Evolutionary conservation across 2,113 vertebrate species (phyloP), one percentile per base, ranked within the genome.

Genomic region (Galbula dea): DNA sequence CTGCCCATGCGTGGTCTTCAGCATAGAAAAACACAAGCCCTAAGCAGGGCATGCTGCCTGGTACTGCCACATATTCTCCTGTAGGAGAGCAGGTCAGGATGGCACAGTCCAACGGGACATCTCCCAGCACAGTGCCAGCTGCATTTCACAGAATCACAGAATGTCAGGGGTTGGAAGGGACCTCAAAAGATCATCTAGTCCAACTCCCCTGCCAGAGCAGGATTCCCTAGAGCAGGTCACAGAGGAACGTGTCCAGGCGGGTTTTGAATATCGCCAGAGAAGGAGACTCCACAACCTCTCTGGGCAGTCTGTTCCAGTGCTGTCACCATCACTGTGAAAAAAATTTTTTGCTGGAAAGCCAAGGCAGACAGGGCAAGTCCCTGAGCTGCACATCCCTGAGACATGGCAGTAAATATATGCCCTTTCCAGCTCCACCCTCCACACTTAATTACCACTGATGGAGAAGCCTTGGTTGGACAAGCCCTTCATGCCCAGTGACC

Each of bases 371-470:
- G 11, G 4, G 15, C 63, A 73, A 55, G 43, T 15, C 45, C 17
- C 39, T 8, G 24, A 59, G 41, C n/a, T 68, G 62, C 58, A 57
- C 15, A 36, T 13, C 30, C 30, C 41, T 21, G 27, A 9, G 32
- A 29, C 22, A 8, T 0, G 4, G 41, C 37, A 89, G 26, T 39
- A 16, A 2, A 30, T 10, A 75, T 0, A 0, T 17, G 30, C 8
- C 15, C 27, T 30, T 78, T 59, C 26, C 48, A 54, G 55, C 48
- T 72, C 74, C 78, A 71, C 55, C 26, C 74, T 72, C 62, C 58
- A 30, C 23, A 34, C 36, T 65, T 68, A 59, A 3, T 23, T 17
- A 43, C 14, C 36, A 55, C 16, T 0, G 0, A 6, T 3, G 26
- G 24, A 80, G 19, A 6, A 7, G 15, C 46, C 67, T 29, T 48